Conservation (phyloP, 2,113 vertebrate genomes). For the Cervus canadensis region DNA sequence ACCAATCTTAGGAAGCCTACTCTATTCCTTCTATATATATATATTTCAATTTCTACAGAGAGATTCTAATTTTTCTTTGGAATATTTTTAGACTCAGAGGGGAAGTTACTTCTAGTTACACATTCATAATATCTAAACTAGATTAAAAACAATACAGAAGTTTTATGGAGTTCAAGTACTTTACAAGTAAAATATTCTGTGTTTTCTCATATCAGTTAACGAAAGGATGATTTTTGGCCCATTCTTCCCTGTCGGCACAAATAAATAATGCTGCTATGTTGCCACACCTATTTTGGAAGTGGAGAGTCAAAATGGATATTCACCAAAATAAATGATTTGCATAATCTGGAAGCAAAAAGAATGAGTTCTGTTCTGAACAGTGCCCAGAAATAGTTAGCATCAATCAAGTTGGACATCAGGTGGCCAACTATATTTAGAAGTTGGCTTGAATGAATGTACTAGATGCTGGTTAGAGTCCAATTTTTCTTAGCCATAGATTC, state of each 20-base stretch:
- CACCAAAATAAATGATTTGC: not conserved
- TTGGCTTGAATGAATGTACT: not conserved
- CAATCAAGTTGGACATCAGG: not conserved
- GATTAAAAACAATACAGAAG: not conserved
- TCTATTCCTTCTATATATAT: not conserved
- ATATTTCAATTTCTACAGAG: not conserved
- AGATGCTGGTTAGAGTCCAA: not conserved
- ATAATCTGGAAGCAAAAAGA: not conserved
- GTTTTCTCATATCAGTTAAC: not conserved
- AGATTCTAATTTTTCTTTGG: not conserved
- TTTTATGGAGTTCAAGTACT: not conserved
- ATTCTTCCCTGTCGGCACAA: not conserved
- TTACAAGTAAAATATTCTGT: conserved; percentile 30
- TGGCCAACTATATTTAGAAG: conserved; percentile 19
- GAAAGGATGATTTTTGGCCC: not conserved
- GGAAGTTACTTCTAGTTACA: not conserved
- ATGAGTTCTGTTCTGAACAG: not conserved
- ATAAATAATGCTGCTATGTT: not conserved
- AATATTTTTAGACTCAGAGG: not conserved
- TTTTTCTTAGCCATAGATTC: not conserved
- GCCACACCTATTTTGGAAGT: not conserved
- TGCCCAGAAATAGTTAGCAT: not conserved
- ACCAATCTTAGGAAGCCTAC: not conserved
- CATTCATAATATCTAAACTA: not conserved
- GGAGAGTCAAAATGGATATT: not conserved